These are phyloP conservation scores for Stegodyphus mimosarum DNA, from an alignment of 1,140 invertebrate genomes.

Conservation along the genomic window DNA sequence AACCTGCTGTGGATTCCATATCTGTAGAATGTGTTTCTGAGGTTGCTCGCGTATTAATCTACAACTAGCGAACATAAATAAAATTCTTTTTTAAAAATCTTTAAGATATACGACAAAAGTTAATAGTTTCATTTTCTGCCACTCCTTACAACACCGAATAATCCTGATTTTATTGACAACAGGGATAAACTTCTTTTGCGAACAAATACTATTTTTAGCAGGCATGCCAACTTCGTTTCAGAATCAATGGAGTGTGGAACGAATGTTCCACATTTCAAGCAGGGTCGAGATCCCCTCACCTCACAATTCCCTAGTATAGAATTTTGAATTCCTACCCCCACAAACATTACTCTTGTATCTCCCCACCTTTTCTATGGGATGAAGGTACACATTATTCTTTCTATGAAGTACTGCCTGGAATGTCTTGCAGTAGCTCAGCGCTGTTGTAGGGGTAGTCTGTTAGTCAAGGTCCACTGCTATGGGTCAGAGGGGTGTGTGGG, in stretches of 20 bases:
- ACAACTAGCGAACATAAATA: no score
- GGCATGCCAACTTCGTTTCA: slow-evolving; percentile 15
- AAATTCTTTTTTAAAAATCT: no score
- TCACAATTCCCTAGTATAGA: slow-evolving; percentile 29
- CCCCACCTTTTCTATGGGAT: slow-evolving; percentile 44
- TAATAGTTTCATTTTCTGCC: no score
- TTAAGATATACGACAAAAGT: no score
- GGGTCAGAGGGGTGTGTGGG: no score
- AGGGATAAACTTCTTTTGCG: no score
- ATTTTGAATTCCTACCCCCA: slow-evolving; percentile 48
- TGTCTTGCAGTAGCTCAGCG: slow-evolving; percentile 12
- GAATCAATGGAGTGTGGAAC: slow-evolving; percentile 34
- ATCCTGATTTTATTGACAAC: no score
- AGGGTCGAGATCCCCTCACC: not conserved
- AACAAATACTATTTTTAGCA: no score
- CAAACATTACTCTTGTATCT: slow-evolving; percentile 50
- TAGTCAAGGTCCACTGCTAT: slow-evolving; percentile 44
- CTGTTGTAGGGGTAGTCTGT: slow-evolving; percentile 16
- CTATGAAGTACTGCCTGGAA: slow-evolving; percentile 44
- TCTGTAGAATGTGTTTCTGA: no score
- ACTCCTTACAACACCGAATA: no score
- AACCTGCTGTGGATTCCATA: no score
- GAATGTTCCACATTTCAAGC: slow-evolving; percentile 20
- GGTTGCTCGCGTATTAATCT: no score
- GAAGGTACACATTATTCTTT: slow-evolving; percentile 59